A percentile compares a stretch with the other conserved stretches of the same genome.
Conservation (phyloP, 2,888 invertebrate genomes). For the Meghimatium bilineatum region DNA sequence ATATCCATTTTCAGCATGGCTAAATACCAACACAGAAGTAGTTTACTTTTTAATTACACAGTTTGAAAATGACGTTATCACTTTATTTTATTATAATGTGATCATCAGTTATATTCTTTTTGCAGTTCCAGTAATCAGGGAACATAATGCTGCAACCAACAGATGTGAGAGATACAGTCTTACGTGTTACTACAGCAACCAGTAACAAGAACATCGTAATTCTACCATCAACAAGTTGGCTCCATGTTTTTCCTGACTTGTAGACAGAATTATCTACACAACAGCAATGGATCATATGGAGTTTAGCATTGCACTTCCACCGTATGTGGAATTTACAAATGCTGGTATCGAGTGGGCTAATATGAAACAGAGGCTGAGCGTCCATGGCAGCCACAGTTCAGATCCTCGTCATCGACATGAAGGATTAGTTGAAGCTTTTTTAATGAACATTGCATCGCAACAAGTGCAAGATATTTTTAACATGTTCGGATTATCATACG, state of each 20-base stretch:
- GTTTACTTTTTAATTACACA: too few relatives aligned
- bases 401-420: conserved; percentile 1
- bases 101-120: too few relatives aligned
- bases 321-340: conserved; percentile 23
- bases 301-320: conserved; percentile 38
- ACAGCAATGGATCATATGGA: conserved; percentile 45
- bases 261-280: background rate
- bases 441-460: conserved; percentile 37
- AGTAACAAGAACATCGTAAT: background rate
- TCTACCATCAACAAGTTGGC: background rate
- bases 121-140: background rate
- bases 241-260: background rate
- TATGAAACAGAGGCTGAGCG: conserved; percentile 37
- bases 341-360: conserved; percentile 33
- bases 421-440: conserved; percentile 32
- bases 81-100: too few relatives aligned
- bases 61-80: too few relatives aligned
- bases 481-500: conserved; percentile 27
- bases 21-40: too few relatives aligned
- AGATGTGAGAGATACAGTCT: background rate
- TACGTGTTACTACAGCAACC: background rate
- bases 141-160: background rate
- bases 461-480: conserved; percentile 38
- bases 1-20: too few relatives aligned
- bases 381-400: conserved; percentile 24